phyloP scores from a whole-genome alignment of 1,140 invertebrate species.

The Drosophila nebulosa region DNA sequence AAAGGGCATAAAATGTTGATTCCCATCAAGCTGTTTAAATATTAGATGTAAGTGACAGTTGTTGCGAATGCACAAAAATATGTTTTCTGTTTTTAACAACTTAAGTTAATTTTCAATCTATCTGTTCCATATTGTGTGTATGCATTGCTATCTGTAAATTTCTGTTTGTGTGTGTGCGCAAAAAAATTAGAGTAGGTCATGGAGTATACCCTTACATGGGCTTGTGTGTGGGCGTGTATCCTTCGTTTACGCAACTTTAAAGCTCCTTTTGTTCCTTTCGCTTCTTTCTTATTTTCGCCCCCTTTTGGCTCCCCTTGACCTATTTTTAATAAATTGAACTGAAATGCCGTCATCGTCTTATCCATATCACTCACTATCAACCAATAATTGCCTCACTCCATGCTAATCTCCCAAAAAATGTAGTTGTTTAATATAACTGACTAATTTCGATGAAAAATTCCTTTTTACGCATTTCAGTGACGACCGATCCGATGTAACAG shows the following conservation, averaged over 20 bases:
- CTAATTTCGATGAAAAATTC: slow-evolving; percentile 9
- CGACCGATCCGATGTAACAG: slow-evolving; percentile 73
- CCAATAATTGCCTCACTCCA: neutral
- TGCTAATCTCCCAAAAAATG: slow-evolving; percentile 1
- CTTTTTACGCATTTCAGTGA: slow-evolving; percentile 54
- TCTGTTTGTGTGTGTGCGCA: slow-evolving; percentile 6
- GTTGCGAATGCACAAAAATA: neutral
- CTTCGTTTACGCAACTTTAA: slow-evolving; percentile 30
- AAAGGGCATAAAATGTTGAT: too few species aligned
- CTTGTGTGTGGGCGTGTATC: slow-evolving; percentile 8
- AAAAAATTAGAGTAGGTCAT: slow-evolving; percentile 40
- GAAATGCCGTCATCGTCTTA: neutral
- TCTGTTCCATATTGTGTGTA: neutral
- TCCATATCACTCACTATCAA: neutral
- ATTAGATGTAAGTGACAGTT: neutral
- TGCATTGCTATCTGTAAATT: slow-evolving; percentile 10
- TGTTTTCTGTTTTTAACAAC: neutral
- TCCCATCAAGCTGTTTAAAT: neutral
- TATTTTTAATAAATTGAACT: neutral
- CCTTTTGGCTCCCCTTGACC: neutral
- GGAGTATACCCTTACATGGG: slow-evolving; percentile 23
- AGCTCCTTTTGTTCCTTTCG: slow-evolving; percentile 8
- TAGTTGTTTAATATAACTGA: neutral
- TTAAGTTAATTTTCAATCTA: neutral
- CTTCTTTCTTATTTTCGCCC: too few species aligned